Base-by-base conservation (phyloP, 2,888 invertebrate genomes). In the Tenthredo mesomela region DNA sequence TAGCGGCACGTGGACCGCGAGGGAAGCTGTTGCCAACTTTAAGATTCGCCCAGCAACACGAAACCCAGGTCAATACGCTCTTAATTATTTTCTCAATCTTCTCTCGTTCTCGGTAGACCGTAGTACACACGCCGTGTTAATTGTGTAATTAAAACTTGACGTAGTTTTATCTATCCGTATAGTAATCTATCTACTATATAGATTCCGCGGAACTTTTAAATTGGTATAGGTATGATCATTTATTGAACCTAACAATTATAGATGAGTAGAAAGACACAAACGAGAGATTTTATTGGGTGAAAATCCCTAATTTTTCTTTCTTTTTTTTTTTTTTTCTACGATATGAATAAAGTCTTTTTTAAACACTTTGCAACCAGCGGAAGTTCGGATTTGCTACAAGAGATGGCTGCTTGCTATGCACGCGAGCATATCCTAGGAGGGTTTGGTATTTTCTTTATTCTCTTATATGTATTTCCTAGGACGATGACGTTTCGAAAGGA, bases 91-190 rank as follows among this genome's bases (percentile, higher is more conserved):
- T 70, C 70, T 70, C 15, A 70, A 29, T 70, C 18, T 70, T 70
- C 47, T 75, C 75, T 47, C 75, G 47, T 75, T 75, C 75, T 47
- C 75, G 75, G 75, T 75, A 75, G 75, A 75, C 75, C 75, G 75
- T 47, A 75, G 21, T 12, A 29, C 70, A 40, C 12, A 29, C 70
- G 21, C 12, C 40, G 33, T 75, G 43, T 75, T 75, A 75, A 75
- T 75, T 75, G 75, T 75, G 40, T 75, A 75, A 75, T 75, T 75
- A 75, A 75, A 75, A 75, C 47, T 25, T 25, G 21, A 47, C 25
- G 75, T 37, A 47, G 47, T 21, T 75, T 70, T 70, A 37, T 37
- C 70, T 37, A 40, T 5, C n/a, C 2, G 6, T n/a, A n/a, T n/a
- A n/a, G n/a, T n/a, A 70, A 75, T 75, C 29, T 47, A 47, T 47